A percentile compares a stretch with the other conserved stretches of the same genome.
phyloP scores from a whole-genome alignment of 2,113 vertebrate species.

The Suncus etruscus region DNA sequence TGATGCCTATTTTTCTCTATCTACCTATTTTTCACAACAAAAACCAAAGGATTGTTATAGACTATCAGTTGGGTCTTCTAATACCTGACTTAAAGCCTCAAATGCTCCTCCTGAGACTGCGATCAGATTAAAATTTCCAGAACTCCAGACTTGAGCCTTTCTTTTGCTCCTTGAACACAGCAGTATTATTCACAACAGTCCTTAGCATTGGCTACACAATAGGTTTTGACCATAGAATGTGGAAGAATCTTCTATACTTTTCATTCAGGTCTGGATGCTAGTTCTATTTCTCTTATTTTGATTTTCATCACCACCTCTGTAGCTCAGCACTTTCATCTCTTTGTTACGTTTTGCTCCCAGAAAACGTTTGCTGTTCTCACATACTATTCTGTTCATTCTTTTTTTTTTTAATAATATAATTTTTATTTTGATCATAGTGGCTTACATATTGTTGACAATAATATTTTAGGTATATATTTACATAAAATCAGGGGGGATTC shows the following conservation, averaged over 20 bases:
- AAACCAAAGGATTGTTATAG: not conserved
- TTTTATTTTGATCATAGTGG: no score
- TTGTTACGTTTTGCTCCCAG: not conserved
- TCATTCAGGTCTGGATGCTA: no score
- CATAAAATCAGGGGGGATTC: no score
- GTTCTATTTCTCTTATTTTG: not conserved
- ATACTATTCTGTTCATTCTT: not conserved
- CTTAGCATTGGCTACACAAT: not conserved
- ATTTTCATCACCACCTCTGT: not conserved
- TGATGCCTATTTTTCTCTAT: slow-evolving; percentile 10
- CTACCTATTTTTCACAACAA: not conserved
- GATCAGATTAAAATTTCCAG: not conserved
- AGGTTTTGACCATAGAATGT: not conserved
- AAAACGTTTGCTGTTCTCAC: not conserved
- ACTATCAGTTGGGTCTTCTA: not conserved
- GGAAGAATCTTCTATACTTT: not conserved
- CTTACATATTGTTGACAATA: no score
- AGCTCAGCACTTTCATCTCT: not conserved
- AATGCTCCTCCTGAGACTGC: not conserved
- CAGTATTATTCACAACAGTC: no score
- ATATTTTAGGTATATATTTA: no score
- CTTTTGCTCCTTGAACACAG: accelerated
- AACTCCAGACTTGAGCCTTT: not conserved
- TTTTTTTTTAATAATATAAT: no score
- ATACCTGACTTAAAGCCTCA: not conserved